Percentiles rank a stretch among this genome's conserved stretches.
These are phyloP conservation scores for Fratercula arctica DNA, from an alignment of 2,797 vertebrate species.

Conservation along the genomic window DNA sequence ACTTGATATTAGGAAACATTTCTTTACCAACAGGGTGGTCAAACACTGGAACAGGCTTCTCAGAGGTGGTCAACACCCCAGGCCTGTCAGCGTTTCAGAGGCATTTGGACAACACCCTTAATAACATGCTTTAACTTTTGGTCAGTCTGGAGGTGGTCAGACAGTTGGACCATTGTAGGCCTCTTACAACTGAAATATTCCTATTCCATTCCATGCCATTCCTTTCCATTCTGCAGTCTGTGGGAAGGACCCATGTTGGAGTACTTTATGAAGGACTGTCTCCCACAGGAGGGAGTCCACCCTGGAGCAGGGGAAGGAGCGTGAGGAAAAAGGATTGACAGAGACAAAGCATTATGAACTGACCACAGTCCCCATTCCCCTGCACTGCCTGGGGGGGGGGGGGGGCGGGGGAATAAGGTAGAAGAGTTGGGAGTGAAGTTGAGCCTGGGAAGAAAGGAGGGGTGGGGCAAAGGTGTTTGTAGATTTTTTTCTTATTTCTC, in stretches of 20 bases:
- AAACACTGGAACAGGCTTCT: background rate
- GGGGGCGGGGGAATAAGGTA: too few relatives aligned
- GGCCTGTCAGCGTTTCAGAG: background rate
- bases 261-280: background rate
- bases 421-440: background rate
- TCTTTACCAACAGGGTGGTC: background rate
- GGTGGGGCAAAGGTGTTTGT: background rate
- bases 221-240: background rate
- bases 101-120: background rate
- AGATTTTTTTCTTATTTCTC: background rate
- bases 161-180: background rate
- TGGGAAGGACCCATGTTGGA: background rate
- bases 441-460: background rate
- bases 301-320: background rate
- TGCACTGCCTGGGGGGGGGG: rapidly evolving
- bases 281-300: background rate
- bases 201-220: too few relatives aligned
- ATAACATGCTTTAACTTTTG: background rate
- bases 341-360: background rate
- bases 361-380: background rate
- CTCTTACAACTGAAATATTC: background rate
- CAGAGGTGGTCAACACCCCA: background rate
- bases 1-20: background rate
- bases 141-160: background rate
- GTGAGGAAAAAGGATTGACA: background rate